These are phyloP conservation scores for Pemphredon lugubris DNA, from an alignment of 2,888 invertebrate genomes.

Conservation along the genomic window DNA sequence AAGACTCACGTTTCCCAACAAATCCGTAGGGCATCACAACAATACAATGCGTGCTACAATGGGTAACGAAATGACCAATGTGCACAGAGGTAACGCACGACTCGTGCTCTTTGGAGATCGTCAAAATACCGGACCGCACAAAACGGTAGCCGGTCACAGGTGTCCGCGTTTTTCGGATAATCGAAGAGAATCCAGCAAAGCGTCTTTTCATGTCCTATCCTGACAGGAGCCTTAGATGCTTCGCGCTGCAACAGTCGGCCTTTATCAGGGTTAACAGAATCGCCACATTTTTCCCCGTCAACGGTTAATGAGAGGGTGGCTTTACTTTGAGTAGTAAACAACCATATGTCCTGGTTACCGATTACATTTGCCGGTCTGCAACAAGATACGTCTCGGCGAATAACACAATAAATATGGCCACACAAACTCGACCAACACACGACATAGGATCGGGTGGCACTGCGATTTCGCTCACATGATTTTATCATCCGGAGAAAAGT, in stretches of 20 bases:
- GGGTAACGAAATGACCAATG: constrained; percentile 11
- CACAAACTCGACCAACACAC: constrained; percentile 57
- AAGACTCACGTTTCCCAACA: constrained; percentile 47
- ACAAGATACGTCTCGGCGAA: constrained; percentile 53
- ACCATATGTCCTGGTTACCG: constrained; percentile 36
- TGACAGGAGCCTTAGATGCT: constrained; percentile 31
- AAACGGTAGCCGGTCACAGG: constrained; percentile 23
- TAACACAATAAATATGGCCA: constrained; percentile 75
- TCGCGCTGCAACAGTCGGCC: constrained; percentile 23
- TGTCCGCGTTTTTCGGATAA: constrained; percentile 31
- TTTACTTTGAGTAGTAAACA: constrained; percentile 31
- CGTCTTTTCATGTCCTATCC: constrained; percentile 52
- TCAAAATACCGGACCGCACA: constrained; percentile 15
- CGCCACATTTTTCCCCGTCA: constrained; percentile 27
- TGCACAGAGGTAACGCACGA: constrained; percentile 8
- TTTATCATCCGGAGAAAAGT: constrained; percentile 41
- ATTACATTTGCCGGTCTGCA: constrained; percentile 47
- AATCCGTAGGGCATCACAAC: constrained; percentile 38
- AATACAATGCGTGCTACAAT: constrained; percentile 27
- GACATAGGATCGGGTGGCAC: constrained; percentile 59
- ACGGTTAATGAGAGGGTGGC: constrained; percentile 1
- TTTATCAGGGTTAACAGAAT: constrained; percentile 24
- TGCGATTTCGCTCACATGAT: constrained; percentile 64
- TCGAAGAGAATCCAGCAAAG: constrained; percentile 27
- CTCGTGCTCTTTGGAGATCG: constrained; percentile 1